Evolutionary conservation across 1,140 invertebrate genomes (phyloP), one percentile per base, ranked within the genome.

Genomic region (Eumaeus atala): DNA sequence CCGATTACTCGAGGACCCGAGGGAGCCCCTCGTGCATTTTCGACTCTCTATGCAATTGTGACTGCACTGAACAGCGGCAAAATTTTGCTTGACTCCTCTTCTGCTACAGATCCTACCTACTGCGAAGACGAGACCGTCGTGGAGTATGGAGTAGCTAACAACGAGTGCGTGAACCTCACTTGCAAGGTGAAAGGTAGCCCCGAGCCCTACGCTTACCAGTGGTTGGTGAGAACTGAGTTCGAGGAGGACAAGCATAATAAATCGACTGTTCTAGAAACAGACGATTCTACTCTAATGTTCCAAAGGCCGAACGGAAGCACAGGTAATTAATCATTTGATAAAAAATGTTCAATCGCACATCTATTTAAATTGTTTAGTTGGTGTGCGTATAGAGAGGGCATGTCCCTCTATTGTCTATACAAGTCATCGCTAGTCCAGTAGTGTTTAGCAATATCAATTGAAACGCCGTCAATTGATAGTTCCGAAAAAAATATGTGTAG

Each of bases 141-240:
- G 11, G 78, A 81, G 55, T 87, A 77, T 54, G 84, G 81, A 0
- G 40, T 84, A 0, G 72, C 64, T 1, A 74, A 74, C 9, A 66
- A 73, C 28, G 77, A 84, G 28, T 64, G 59, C 7, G 59, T 82
- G 1, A 81, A 84, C 49, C 58, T 87, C 36, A 83, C 74, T 0
- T 87, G 84, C 52, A 74, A 66, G 28, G 69, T 87, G 34, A 74
- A 68, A 21, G 66, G 64, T 1, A 82, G 79, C 51, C 84, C 84
- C 0, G 54, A 58, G 34, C 70, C 78, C 3, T 48, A 48, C 1
- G 37, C 59, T 6, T 84, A 79, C 59, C 70, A 74, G 48, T 87
- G 84, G 84, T 56, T 74, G n/a, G 21, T 78, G 9, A 65, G 80
- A 11, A 72, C 70, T 52, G 69, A 73, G n/a, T 62, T 72, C 10